Evolutionary conservation across 2,888 invertebrate genomes (phyloP).

Genomic region (Agonopterix arenella): DNA sequence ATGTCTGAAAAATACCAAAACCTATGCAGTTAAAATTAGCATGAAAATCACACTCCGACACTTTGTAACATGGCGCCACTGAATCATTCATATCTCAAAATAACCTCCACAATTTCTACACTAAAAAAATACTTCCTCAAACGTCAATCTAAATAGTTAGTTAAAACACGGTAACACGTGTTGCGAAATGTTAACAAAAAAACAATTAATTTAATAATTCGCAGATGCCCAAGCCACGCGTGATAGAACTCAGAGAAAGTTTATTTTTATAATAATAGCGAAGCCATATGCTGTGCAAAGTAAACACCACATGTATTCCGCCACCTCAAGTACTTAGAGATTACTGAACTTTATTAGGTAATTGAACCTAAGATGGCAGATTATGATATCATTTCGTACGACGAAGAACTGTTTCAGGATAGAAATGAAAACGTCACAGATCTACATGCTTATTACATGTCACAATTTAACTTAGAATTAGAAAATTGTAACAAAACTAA

Average conservation of each 20-base stretch:
- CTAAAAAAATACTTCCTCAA: no score
- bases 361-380: conserved; percentile 68
- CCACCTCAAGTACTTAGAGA: conserved; percentile 21
- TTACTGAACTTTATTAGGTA: conserved; percentile 23
- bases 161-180: conserved; percentile 13
- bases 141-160: conserved; percentile 1
- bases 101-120: no score
- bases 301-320: conserved; percentile 64
- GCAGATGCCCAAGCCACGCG: conserved; percentile 68
- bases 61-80: no score
- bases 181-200: conserved; percentile 41
- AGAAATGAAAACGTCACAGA: conserved; percentile 56
- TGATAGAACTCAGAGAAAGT: conserved; percentile 67
- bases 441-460: conserved; percentile 69
- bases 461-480: conserved; percentile 68
- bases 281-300: conserved; percentile 61
- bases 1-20: no score
- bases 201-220: conserved; percentile 66
- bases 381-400: conserved; percentile 58
- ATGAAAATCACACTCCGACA: no score
- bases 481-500: conserved; percentile 55
- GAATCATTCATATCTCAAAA: no score
- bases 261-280: conserved; percentile 76
- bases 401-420: conserved; percentile 55
- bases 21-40: no score